Evolutionary conservation across 2,888 invertebrate species (phyloP), one percentile per base, ranked within the genome.

Genomic region (Ganaspis brasiliensis): DNA sequence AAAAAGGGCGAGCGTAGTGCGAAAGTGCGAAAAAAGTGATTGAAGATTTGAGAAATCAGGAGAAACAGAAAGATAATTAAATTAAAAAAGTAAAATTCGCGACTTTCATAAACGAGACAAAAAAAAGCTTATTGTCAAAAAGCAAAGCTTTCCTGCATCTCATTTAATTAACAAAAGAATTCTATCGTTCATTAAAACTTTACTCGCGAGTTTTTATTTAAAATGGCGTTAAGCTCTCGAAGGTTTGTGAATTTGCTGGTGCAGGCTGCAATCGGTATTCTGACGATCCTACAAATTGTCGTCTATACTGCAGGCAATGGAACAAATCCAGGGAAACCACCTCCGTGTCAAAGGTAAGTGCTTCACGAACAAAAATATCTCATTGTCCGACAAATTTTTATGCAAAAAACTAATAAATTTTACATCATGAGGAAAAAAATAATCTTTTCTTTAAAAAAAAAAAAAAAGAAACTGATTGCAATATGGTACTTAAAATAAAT

Each of bases 321-420:
- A 76, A 76, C 84, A 78, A 75, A 37, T 80, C 77, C 73, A 78
- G 72, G 73, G 73, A 88, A 87, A 83, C 88, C 85, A 57, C 87
- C 87, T 79, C 91, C 91, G 45, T 91, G 91, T 72, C 70, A 82
- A 73, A 91, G 91, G 91, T 91, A 87, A 91, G 91, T 91, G 73
- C 72, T 26, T 73, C 21, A 49, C 61, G 73, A 61, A 16, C 37
- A 45, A 57, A 24, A 45, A 56, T 21, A 57, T 26, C 35, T 26
- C 14, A 40, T 16, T 31, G 31, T 16, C n/a, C 16, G 31, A 16
- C 40, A 37, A 59, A 59, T 59, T 59, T 26, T 26, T 59, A 21
- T n/a, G 3, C 24, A 3, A 57, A 19, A 21, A 19, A 19, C 31
- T 31, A 31, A 31, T 31, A 31, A 31, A 31, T 31, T 31, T 31